Evolutionary conservation across 2,888 invertebrate species (phyloP).

Genomic region (Stenchaetothrips biformis): DNA sequence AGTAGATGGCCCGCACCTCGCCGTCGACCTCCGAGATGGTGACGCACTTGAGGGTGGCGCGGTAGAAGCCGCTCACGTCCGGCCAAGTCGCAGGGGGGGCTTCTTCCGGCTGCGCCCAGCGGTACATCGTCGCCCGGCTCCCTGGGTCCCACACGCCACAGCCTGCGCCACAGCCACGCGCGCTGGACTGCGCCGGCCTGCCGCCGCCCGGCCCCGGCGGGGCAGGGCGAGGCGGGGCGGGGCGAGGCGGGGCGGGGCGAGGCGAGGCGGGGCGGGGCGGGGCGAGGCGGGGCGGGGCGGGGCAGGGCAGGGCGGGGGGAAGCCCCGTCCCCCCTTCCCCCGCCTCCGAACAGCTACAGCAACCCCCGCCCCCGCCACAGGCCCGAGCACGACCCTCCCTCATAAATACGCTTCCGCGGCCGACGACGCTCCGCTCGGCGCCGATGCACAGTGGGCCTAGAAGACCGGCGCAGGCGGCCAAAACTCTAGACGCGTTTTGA

Average conservation of each 20-base stretch:
- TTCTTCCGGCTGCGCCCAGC: slow-evolving; percentile 46
- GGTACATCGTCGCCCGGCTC: slow-evolving; percentile 42
- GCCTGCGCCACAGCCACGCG: slow-evolving; percentile 32
- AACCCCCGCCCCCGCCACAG: too few species aligned
- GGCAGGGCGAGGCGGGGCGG: slow-evolving; percentile 27
- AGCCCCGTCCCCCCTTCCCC: background rate
- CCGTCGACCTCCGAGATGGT: slow-evolving; percentile 62
- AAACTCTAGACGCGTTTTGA: too few species aligned
- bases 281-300: background rate
- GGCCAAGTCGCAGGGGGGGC: slow-evolving; percentile 49
- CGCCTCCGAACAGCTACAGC: too few species aligned
- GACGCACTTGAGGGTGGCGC: slow-evolving; percentile 54
- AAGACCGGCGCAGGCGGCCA: too few species aligned
- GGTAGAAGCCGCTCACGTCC: slow-evolving; percentile 51
- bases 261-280: slow-evolving; percentile 1
- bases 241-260: slow-evolving; percentile 14
- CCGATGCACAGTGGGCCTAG: too few species aligned
- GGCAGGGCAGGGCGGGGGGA: background rate
- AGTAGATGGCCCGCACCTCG: slow-evolving; percentile 57
- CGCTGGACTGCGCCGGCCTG: slow-evolving; percentile 21
- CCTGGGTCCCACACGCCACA: slow-evolving; percentile 39
- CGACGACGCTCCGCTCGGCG: too few species aligned
- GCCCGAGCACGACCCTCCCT: too few species aligned
- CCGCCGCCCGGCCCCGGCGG: slow-evolving; percentile 26
- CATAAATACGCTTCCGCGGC: background rate